Evolutionary conservation across 2,888 invertebrate species (phyloP).

Genomic region (Autographa gamma): DNA sequence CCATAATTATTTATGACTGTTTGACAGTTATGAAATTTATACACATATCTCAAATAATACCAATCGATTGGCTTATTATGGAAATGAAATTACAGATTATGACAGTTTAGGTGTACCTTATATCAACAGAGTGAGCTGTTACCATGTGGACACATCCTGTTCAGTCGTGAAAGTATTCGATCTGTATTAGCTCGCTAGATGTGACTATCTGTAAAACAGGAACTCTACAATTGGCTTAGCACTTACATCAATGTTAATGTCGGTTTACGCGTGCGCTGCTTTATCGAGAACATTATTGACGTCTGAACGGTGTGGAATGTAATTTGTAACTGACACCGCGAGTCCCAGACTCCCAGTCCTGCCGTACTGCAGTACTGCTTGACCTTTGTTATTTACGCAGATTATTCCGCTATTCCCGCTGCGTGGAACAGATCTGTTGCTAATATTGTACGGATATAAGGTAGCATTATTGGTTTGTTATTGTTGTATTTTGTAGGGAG

Average conservation of each 20-base stretch:
- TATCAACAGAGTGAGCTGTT: conserved; percentile 41
- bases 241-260: conserved; percentile 9
- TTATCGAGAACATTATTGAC: conserved; percentile 26
- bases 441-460: conserved; percentile 48
- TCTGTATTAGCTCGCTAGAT: conserved; percentile 6
- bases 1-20: conserved; percentile 49
- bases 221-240: conserved; percentile 1
- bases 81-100: conserved; percentile 52
- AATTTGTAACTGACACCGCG: conserved; percentile 47
- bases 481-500: conserved; percentile 57
- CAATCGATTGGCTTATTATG: conserved; percentile 54
- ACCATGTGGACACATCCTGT: conserved; percentile 40
- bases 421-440: conserved; percentile 47
- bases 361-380: conserved; percentile 31
- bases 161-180: conserved; percentile 25
- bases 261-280: conserved; percentile 7
- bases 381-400: conserved; percentile 55
- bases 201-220: conserved; percentile 8
- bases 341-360: conserved; percentile 13
- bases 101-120: conserved; percentile 38
- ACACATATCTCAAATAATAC: conserved; percentile 53
- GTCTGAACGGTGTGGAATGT: conserved; percentile 32
- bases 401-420: conserved; percentile 49
- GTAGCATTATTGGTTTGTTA: conserved; percentile 61
- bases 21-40: conserved; percentile 52